Base-by-base conservation (phyloP, 35 echinoderm and acorn worm genomes). In the Apostichopus parvimensis region DNA sequence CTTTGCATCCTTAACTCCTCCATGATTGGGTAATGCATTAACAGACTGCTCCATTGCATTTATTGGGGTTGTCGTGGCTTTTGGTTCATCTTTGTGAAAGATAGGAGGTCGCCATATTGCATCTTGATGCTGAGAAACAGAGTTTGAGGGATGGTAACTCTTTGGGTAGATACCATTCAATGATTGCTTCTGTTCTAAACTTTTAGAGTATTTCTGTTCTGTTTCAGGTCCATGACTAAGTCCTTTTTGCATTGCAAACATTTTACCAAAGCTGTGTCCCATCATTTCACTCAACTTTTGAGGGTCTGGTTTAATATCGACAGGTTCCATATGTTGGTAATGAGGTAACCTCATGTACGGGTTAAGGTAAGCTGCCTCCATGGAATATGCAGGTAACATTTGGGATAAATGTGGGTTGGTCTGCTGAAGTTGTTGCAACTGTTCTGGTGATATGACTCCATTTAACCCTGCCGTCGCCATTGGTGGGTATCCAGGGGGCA, bases 251-350 rank as follows among this genome's bases (percentile, higher is more conserved):
- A 59, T 77, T 79, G 76, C 55, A 57, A 92, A 81, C 24, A 57
- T 54, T 24, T 82, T 82, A 57, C 79, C 28, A 22, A 87, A 87
- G 15, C 84, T 60, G 24, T 85, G 79, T 61, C 90, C 86, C 82
- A 94, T 91, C 20, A 94, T 87, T 55, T 92, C 93, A 82, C 86
- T 91, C 18, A 97, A 73, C 28, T 94, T 91, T n/a, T 89, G 85
- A 66, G 91, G 85, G 54, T 97, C 95, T 6, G 95, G 95, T 92
- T 97, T 97, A 62, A 97, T 84, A 90, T 97, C 95, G 12, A 91
- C 80, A 70, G 76, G 85, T 55, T 85, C 82, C 77, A 95, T 77
- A 25, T 58, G 34, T 8, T 85, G 77, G 71, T 94, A 97, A 60
- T 97, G 87, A 21, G 68, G 82, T 17, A 93, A 77, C 57, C 87